A percentile compares a stretch with the other conserved stretches of the same genome.
These are phyloP conservation scores for Clinocottus analis DNA, from an alignment of 2,113 vertebrate species.

Conservation along the genomic window DNA sequence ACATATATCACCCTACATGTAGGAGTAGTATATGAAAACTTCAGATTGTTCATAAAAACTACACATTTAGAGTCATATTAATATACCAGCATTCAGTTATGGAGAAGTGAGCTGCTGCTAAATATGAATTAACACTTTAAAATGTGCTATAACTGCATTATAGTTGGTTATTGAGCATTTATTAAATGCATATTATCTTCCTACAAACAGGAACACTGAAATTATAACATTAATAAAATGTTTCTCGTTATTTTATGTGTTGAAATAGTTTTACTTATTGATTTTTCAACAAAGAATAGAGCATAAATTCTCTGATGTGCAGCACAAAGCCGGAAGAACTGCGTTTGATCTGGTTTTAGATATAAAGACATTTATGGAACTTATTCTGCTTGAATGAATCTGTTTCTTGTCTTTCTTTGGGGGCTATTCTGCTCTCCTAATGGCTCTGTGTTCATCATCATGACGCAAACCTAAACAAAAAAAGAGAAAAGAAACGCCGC, in stretches of 20 bases:
- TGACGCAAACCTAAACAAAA: constrained; percentile 71
- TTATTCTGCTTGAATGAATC: constrained; percentile 13
- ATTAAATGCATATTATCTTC: not conserved
- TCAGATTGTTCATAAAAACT: too few species aligned
- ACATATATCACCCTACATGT: too few species aligned
- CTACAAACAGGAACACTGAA: not conserved
- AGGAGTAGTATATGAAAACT: too few species aligned
- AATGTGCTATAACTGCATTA: not conserved
- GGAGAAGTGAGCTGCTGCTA: too few species aligned
- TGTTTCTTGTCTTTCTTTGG: not conserved
- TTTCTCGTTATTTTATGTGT: not conserved
- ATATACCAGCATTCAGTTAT: too few species aligned
- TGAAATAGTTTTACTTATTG: not conserved
- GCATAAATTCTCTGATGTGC: not conserved
- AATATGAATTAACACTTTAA: not conserved
- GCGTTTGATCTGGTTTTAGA: too few species aligned
- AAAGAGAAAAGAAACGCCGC: constrained; percentile 40
- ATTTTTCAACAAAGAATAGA: not conserved
- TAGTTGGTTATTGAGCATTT: not conserved
- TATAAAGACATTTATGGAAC: constrained; percentile 28
- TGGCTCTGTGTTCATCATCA: constrained; percentile 14
- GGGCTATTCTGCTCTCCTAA: not conserved
- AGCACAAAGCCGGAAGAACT: too few species aligned
- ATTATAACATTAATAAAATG: too few species aligned
- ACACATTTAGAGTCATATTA: too few species aligned